Base-by-base conservation (phyloP, 2,888 invertebrate genomes). In the Drosophila mayaguana region DNA sequence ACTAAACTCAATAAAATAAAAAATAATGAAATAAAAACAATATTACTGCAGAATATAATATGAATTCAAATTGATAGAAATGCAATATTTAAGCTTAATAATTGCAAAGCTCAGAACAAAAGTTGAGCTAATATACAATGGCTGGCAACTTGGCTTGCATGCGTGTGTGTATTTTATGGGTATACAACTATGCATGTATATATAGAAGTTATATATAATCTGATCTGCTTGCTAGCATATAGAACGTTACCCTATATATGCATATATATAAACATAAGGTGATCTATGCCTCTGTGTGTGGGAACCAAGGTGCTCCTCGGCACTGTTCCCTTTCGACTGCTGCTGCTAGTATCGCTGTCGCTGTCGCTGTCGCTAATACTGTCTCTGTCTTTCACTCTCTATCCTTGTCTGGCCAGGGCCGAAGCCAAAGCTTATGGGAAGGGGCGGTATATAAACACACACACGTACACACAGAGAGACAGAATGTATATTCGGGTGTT, bases 361-460 rank as follows among this genome's bases (percentile, higher is more conserved):
- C 45, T 25, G 7, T 8, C 14, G 9, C 25, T 51, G 14, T 8
- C 14, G 25, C 45, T 53, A 2, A 20, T 9, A 3, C 25, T 38
- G 4, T 55, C 55, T 14, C 42, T 55, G 6, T 43, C 43, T 56
- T 2, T 6, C 3, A 7, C n/a, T 2, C 12, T 14, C 40, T 54
- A 4, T 25, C 40, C 54, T 28, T 54, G 40, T 40, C 40, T 50
- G 63, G 70, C 61, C 80, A 72, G 77, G 80, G 77, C 69, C 74
- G 2, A 38, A 38, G 81, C 55, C 61, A 68, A 62, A 83, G 88
- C 88, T 82, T 72, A 82, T 64, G 53, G 45, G 16, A 65, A 85
- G 74, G 83, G 88, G 85, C 83, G 84, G 88, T 86, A 88, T 86
- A 86, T 88, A 78, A 72, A 73, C 75, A 86, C 38, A 40, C 38